phyloP scores from a whole-genome alignment of 2,113 vertebrate species.

The Dromaius novaehollandiae region DNA sequence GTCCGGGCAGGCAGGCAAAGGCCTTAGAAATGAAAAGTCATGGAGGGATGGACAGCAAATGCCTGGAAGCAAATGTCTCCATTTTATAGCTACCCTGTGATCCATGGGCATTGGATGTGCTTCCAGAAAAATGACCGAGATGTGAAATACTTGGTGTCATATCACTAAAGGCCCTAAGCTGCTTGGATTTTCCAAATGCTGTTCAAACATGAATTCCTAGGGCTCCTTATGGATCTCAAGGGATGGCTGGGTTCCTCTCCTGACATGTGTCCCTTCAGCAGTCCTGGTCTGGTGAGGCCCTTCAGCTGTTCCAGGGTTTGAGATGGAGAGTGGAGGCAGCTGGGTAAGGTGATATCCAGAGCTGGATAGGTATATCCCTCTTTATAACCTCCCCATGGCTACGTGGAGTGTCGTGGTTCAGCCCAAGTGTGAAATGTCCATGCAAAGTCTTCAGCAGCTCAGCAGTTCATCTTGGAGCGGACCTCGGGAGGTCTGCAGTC shows the following conservation, averaged over 20 bases:
- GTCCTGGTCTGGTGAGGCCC: background rate
- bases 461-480: background rate
- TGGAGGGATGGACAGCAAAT: background rate
- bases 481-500: background rate
- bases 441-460: background rate
- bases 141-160: background rate
- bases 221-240: background rate
- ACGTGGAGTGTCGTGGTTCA: background rate
- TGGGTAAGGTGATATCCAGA: background rate
- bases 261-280: background rate
- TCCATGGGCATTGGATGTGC: background rate
- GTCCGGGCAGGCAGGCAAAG: constrained; percentile 19
- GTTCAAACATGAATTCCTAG: background rate
- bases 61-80: background rate
- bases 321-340: background rate
- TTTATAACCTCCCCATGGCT: background rate
- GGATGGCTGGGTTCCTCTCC: background rate
- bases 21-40: constrained; percentile 6
- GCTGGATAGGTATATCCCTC: background rate
- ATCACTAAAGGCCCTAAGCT: background rate
- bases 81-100: background rate
- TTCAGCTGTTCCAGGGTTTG: background rate
- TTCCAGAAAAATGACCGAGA: constrained; percentile 23
- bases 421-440: background rate
- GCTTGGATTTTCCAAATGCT: background rate